A percentile compares a stretch with the other conserved stretches of the same genome.
phyloP scores from a whole-genome alignment of 2,888 invertebrate genomes.

The Catocala fraxini region DNA sequence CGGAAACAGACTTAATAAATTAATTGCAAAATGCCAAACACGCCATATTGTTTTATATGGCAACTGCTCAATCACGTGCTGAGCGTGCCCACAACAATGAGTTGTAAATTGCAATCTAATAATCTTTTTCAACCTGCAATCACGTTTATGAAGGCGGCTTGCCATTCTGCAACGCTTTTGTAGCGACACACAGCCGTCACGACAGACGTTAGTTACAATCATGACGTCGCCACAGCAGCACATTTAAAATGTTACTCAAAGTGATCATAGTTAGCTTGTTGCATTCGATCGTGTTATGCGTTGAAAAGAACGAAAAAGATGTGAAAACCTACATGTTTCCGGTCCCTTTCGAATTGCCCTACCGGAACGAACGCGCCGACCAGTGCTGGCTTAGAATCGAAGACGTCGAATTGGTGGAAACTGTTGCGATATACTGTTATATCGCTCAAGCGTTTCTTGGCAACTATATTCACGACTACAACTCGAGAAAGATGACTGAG shows the following conservation, averaged over 20 bases:
- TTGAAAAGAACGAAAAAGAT: slow-evolving; percentile 52
- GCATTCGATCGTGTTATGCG: slow-evolving; percentile 49
- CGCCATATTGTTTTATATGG: slow-evolving; percentile 31
- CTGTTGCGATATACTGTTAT: slow-evolving; percentile 69
- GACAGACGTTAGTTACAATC: slow-evolving; percentile 75
- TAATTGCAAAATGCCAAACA: slow-evolving; percentile 20
- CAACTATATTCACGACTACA: slow-evolving; percentile 75
- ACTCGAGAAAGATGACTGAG: slow-evolving; percentile 73
- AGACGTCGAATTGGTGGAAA: slow-evolving; percentile 76
- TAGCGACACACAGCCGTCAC: slow-evolving; percentile 64
- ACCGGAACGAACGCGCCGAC: slow-evolving; percentile 76
- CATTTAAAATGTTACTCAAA: slow-evolving; percentile 82
- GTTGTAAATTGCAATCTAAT: slow-evolving; percentile 75
- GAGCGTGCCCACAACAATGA: slow-evolving; percentile 45
- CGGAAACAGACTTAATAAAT: slow-evolving; percentile 7
- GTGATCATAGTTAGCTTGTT: slow-evolving; percentile 54
- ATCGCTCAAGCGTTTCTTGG: slow-evolving; percentile 72
- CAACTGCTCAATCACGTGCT: slow-evolving; percentile 52
- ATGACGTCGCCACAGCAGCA: slow-evolving; percentile 73
- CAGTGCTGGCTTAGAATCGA: slow-evolving; percentile 82
- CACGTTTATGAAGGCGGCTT: slow-evolving; percentile 70
- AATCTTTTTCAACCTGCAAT: slow-evolving; percentile 74
- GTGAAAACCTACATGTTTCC: slow-evolving; percentile 68
- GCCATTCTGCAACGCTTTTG: slow-evolving; percentile 72
- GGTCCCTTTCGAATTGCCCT: slow-evolving; percentile 75